A percentile compares a stretch with the other conserved stretches of the same genome.
Conservation (phyloP, 2,113 vertebrate species). For the Sterna hirundo region DNA sequence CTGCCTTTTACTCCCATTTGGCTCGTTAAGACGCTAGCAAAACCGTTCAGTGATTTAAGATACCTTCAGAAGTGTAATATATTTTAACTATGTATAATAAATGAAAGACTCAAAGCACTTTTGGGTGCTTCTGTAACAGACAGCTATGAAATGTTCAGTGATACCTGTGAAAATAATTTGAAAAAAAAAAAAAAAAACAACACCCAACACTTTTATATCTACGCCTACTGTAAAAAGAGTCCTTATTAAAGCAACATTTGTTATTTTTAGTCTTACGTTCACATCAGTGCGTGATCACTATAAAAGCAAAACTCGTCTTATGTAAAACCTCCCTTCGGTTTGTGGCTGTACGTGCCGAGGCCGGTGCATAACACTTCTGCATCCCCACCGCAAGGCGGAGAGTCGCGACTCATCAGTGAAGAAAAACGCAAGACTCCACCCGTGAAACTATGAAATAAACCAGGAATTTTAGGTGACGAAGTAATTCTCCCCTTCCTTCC, state of each 20-base stretch:
- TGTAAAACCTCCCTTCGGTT: slow-evolving; percentile 29
- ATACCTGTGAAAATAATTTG: slow-evolving; percentile 68
- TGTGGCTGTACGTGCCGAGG: slow-evolving; percentile 29
- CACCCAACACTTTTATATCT: slow-evolving; percentile 71
- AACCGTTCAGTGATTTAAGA: slow-evolving; percentile 70
- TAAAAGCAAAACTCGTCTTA: slow-evolving; percentile 43
- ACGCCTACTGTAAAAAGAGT: slow-evolving; percentile 61
- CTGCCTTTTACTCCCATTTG: slow-evolving; percentile 74
- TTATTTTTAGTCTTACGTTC: slow-evolving; percentile 68
- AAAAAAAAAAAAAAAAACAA: neutral
- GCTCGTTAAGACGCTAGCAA: slow-evolving; percentile 69
- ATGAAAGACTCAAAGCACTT: slow-evolving; percentile 68
- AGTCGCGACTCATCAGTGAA: neutral
- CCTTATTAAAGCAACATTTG: slow-evolving; percentile 70
- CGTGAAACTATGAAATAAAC: slow-evolving; percentile 36
- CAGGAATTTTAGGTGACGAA: slow-evolving; percentile 32
- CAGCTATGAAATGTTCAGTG: slow-evolving; percentile 70
- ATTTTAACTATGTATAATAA: slow-evolving; percentile 79
- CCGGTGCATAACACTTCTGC: slow-evolving; percentile 41
- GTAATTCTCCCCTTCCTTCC: neutral
- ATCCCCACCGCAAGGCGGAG: neutral
- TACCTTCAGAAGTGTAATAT: slow-evolving; percentile 75
- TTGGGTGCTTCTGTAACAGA: slow-evolving; percentile 64
- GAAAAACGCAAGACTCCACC: neutral
- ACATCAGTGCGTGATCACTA: slow-evolving; percentile 68